Base-by-base conservation (phyloP, 2,113 vertebrate species). In the Mustela lutreola region DNA sequence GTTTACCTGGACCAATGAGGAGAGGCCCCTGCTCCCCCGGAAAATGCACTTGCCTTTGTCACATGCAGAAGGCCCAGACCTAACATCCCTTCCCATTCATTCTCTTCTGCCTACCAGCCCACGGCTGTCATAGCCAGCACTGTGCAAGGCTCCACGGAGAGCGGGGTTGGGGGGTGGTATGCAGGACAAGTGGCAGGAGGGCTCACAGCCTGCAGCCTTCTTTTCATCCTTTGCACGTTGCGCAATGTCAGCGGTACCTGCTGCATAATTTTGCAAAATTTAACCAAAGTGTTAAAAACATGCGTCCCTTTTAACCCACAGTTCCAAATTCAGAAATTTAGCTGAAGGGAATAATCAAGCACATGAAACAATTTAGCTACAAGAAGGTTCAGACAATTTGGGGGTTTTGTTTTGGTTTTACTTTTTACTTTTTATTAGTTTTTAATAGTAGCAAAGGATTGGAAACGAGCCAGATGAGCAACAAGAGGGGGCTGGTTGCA, bases 71-170 rank as follows among this genome's bases (percentile, higher is more conserved):
- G n/a, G n/a, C 42, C 56, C 39, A n/a, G 18, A 36, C 18, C 22
- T 4, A 9, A 5, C 2, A 8, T 24, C 62, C 42, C n/a, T 89
- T 33, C 60, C 19, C 28, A 8, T 9, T 5, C 14, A 10, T 50
- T 63, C 39, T 71, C 10, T 36, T 45, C 22, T 12, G 60, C 28
- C 19, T 1, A 1, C 62, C 6, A 8, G 78, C 50, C 60, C 36
- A 15, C 24, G 4, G 22, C 60, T 21, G 0, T 33, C 16, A 6
- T 36, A 36, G 28, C 50, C 26, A 6, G 50, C 5, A 1, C 0
- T 1, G 42, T 1, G 22, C 60, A 45, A 45, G 60, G 53, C 42
- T 11, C 26, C 22, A 0, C 10, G 56, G 62, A 12, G 53, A 21
- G 21, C 16, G 16, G 53, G 16, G 16, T 56, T 39, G 15, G 5